These are phyloP conservation scores for Alsophila aescularia DNA, from an alignment of 2,888 invertebrate genomes.

Conservation along the genomic window DNA sequence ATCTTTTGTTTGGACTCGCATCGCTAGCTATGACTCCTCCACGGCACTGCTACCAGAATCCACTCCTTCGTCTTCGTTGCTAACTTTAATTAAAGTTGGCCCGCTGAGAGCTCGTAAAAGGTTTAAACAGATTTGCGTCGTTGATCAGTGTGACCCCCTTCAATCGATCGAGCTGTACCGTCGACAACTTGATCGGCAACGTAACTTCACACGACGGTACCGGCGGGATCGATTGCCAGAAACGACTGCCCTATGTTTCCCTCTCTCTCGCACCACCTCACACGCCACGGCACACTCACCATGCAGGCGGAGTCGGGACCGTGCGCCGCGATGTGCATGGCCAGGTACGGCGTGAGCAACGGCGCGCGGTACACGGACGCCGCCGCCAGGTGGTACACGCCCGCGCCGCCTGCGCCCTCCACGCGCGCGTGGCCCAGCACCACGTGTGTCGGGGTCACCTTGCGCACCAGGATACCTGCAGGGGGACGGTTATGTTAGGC, in stretches of 20 bases:
- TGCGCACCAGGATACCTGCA: slow-evolving; percentile 83
- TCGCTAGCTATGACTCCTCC: too few relatives aligned
- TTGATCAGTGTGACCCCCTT: too few relatives aligned
- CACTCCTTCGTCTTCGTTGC: too few relatives aligned
- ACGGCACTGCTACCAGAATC: too few relatives aligned
- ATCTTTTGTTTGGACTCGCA: too few relatives aligned
- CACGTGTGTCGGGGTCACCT: slow-evolving; percentile 82
- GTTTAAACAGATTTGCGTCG: too few relatives aligned
- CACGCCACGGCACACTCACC: slow-evolving; percentile 36
- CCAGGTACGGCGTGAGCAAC: slow-evolving; percentile 76
- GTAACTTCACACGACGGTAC: too few relatives aligned
- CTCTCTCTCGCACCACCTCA: background rate
- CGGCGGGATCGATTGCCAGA: too few relatives aligned
- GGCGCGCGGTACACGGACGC: slow-evolving; percentile 84
- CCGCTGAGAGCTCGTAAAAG: too few relatives aligned
- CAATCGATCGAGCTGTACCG: too few relatives aligned
- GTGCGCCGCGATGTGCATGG: slow-evolving; percentile 83
- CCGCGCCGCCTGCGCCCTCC: slow-evolving; percentile 50
- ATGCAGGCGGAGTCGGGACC: slow-evolving; percentile 64
- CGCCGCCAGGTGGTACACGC: slow-evolving; percentile 77
- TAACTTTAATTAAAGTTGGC: too few relatives aligned
- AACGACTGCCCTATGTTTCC: slow-evolving; percentile 81
- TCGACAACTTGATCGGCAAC: too few relatives aligned
- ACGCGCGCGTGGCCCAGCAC: slow-evolving; percentile 77
- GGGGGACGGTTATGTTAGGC: background rate